Evolutionary conservation across 2,113 vertebrate species (phyloP).

Genomic region (Paramormyrops kingsleyae): DNA sequence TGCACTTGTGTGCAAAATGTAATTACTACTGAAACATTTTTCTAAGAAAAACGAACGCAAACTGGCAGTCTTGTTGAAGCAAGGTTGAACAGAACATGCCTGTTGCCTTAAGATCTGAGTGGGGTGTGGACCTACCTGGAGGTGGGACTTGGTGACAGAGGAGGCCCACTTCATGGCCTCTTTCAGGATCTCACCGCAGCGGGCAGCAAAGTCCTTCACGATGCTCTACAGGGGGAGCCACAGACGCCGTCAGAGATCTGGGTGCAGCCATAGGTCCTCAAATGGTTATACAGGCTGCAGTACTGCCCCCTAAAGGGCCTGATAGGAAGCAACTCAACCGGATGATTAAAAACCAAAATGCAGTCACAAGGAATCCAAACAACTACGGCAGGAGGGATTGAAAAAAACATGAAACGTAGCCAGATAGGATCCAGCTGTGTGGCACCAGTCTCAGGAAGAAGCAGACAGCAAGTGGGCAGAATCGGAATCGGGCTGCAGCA

Average conservation of each 20-base stretch:
- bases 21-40: background rate
- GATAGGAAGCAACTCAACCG: too few species aligned
- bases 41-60: background rate
- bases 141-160: constrained; percentile 92
- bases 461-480: background rate
- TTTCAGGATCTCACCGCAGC: constrained; percentile 94
- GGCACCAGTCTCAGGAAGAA: background rate
- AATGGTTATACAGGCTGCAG: background rate
- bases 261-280: background rate
- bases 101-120: background rate
- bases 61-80: background rate
- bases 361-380: background rate
- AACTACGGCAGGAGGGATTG: background rate
- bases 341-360: background rate
- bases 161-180: constrained; percentile 99
- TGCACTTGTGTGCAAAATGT: background rate
- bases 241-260: background rate
- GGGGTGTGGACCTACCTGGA: constrained; percentile 69
- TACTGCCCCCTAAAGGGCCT: background rate
- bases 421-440: background rate
- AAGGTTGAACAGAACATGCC: background rate
- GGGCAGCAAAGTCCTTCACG: constrained; percentile 93
- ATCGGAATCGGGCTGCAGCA: background rate
- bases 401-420: background rate
- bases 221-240: constrained; percentile 69